A percentile compares a stretch with the other conserved stretches of the same genome.
phyloP scores from a whole-genome alignment of 2,888 invertebrate genomes.

The Yponomeuta sedellus region DNA sequence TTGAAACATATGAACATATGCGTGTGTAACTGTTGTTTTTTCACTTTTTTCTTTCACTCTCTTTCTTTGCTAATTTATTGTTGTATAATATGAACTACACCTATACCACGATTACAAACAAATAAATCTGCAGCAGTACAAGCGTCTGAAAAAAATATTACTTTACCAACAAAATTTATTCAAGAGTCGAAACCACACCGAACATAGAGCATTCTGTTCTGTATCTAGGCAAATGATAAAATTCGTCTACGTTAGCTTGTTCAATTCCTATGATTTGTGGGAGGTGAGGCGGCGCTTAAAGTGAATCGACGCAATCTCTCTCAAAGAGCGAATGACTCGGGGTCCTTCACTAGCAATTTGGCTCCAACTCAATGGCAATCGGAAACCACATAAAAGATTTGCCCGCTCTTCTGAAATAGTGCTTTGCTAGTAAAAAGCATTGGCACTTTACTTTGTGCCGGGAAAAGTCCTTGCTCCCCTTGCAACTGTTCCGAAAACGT shows the following conservation, averaged over 20 bases:
- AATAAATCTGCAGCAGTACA: too few species aligned
- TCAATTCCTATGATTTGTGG: not conserved
- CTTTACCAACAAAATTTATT: too few species aligned
- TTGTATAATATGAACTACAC: too few species aligned
- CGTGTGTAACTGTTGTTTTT: too few species aligned
- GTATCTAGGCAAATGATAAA: not conserved
- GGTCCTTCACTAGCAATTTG: conserved; percentile 62
- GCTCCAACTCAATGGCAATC: conserved; percentile 55
- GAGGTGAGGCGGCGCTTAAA: conserved; percentile 5
- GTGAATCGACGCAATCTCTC: conserved; percentile 60
- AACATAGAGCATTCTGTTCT: too few species aligned
- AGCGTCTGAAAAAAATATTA: too few species aligned
- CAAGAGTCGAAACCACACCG: too few species aligned
- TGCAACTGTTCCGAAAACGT: not conserved
- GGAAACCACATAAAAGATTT: conserved; percentile 61
- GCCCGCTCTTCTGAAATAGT: conserved; percentile 32
- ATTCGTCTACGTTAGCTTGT: not conserved
- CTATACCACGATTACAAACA: too few species aligned
- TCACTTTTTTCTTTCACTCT: too few species aligned
- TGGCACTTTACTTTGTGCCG: conserved; percentile 13
- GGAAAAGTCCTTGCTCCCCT: not conserved
- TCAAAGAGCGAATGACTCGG: conserved; percentile 51
- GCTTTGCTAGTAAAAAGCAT: conserved; percentile 14
- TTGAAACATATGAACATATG: too few species aligned
- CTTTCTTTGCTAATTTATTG: too few species aligned